Evolutionary conservation across 2,888 invertebrate species (phyloP), one percentile per base, ranked within the genome.

Genomic region (Agrochola litura): DNA sequence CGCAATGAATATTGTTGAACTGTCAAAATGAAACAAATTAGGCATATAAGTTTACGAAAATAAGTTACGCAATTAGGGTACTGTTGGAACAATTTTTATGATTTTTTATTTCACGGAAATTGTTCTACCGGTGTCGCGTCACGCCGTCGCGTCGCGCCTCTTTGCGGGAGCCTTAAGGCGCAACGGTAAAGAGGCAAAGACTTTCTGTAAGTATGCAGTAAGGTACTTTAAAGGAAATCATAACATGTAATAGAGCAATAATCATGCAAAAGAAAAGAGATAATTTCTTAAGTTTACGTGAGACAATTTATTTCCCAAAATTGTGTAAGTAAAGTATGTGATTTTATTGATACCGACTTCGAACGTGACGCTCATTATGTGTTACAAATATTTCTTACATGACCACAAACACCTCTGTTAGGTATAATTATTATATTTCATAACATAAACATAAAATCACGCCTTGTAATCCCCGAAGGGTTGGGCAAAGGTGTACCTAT

Each of bases 241-340:
- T 16, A 43, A 1, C 30, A 22, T 56, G 43, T 58, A 37, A 68
- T 73, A 56, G 12, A 41, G 9, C 30, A 16, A 37, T 43, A 70
- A 49, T 49, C 12, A 46, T 19, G 63, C n/a, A 67, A 73, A 9
- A 58, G 14, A 60, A 58, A 80, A n/a, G 19, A 54, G 10, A 54
- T 30, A 4, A 70, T 74, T 43, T 61, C 52, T 3, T 12, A 79
- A 58, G 3, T 54, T 41, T 71, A 82, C 85, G 82, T 76, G 66
- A 70, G 16, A 67, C 66, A 63, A 70, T 84, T 54, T 71, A 56
- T 46, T 25, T 6, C 37, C 41, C 14, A 84, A 81, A 54, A 46
- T 75, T 56, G 60, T 64, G n/a, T 16, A 69, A 84, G 41, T 52
- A 72, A 68, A 49, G 37, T 60, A 69, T 37, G 6, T 25, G 10